Evolutionary conservation across 2,113 vertebrate genomes (phyloP), one percentile per base, ranked within the genome.

Genomic region (Sterrhoptilus dennistouni): DNA sequence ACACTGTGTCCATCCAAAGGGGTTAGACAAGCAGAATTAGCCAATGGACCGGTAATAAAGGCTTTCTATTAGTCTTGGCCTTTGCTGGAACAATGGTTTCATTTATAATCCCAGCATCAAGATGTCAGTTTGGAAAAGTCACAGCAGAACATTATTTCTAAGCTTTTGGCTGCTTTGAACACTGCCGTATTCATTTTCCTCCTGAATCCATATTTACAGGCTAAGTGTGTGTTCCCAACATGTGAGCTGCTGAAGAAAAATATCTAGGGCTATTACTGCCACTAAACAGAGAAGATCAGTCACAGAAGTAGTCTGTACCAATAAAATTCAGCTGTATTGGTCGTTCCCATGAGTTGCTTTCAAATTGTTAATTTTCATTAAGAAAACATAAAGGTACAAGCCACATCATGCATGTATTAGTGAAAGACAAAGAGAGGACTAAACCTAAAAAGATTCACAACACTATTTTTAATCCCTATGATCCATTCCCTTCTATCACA

Each of bases 1-100:
- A 96, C 89, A 69, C 90, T 96, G 60, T 83, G 95, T 95, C 96
- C 94, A 96, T 96, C 95, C 65, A 84, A 83, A 97, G 92, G 92
- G 95, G 94, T 97, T 97, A 96, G 94, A 97, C 94, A 97, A 96
- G 92, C 97, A 94, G 61, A 96, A 96, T 95, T 92, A 95, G 94
- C 95, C 93, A 91, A 83, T 47, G 75, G 83, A 87, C 59, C 23
- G 54, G 57, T 95, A 93, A 97, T 95, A 97, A 96, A 96, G 95
- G 92, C 83, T 97, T 96, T 96, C 96, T 97, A 97, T 97, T 93
- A 94, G 91, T 50, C 75, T 81, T 90, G 84, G 93, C 78, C 54
- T 90, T 91, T 87, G 36, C 85, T 72, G 53, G 78, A 87, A 97
- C 91, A 96, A 97, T 96, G 89, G 84, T 69, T 92, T 95, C 95